Evolutionary conservation across 2,797 vertebrate species (phyloP), one percentile per base, ranked within the genome.

Genomic region (Zalophus californianus): DNA sequence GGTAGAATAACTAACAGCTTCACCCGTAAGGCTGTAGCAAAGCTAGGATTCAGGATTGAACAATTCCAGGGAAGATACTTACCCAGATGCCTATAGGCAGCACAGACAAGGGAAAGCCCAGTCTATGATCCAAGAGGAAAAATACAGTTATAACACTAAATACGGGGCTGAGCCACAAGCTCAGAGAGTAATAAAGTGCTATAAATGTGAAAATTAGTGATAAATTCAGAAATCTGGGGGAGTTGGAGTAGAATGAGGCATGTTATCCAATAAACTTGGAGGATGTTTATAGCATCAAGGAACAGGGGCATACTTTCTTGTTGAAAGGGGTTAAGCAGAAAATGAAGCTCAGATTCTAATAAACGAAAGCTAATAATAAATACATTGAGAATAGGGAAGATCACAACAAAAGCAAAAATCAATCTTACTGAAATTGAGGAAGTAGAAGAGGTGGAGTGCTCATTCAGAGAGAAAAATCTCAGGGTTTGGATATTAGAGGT

Each of bases 31-130:
- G 6, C 5, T 78, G 21, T 38, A 27, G 29, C 32, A 92, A 92
- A 8, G 20, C 78, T 20, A 87, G 20, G 12, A 93, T 93, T 85
- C 13, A 93, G 2, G 72, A 89, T 0, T 21, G 32, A 88, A 60
- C 50, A 70, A 84, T 93, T 89, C 29, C 15, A 89, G 48, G 6
- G 75, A 93, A 52, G 16, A 50, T 91, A 94, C 80, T 96, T 75
- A 79, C 21, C 7, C 10, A 75, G 1, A 91, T 64, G 13, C 35
- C n/a, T 85, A 32, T 18, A 41, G 7, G 41, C 0, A 83, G 1
- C 21, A 94, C 25, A 94, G 62, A 75, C 16, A 96, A 83, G n/a
- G n/a, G 25, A 64, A 95, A 91, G 44, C 3, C 9, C 21, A 89
- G 25, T 38, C 9, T 52, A 66, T 64, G 21, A 77, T 38, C n/a